Evolutionary conservation across 53 echinoderm and acorn worm species (phyloP), one percentile per base, ranked within the genome.

Genomic region (Luidia sarsii): DNA sequence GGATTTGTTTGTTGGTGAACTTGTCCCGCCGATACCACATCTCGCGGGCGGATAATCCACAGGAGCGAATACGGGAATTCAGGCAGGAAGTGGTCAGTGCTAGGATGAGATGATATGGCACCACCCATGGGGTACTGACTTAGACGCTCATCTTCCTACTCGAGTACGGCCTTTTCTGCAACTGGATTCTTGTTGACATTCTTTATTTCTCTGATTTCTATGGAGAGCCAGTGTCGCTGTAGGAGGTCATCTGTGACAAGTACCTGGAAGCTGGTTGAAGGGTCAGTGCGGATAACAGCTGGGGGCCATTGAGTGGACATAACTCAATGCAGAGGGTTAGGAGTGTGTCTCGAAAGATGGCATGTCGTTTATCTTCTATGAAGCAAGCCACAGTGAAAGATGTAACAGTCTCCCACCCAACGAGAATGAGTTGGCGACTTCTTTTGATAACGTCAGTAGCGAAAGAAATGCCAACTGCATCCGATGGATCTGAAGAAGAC

Each of bases 181-280:
- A 92, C 74, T 28, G 89, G 86, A 24, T 89, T 89, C 48, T 92
- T 92, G 82, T 89, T 92, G 28, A 59, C 10, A 34, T 91, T 91
- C 69, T 81, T 84, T 41, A 39, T 51, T 14, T 67, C 68, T 8
- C 88, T 51, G 33, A 73, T 35, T 65, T 65, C 74, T 3, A 85
- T 50, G 66, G 14, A 46, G 0, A 84, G 14, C 8, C 32, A 16
- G 0, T 84, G 84, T 25, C 48, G 31, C 28, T 46, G 32, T 23
- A 48, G 48, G 48, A 71, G 59, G 10, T 34, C 28, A 3, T 61
- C 63, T 11, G 64, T 31, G 1, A 4, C 0, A 36, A 25, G 20
- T 2, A 91, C 80, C n/a, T 63, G 7, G 39, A 91, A 87, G 1
- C 91, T 80, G 1, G 91, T 83, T 13, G 80, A 72, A 4, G 88